Evolutionary conservation across 2,797 vertebrate species (phyloP).

Genomic region (Lithobates pipiens): DNA sequence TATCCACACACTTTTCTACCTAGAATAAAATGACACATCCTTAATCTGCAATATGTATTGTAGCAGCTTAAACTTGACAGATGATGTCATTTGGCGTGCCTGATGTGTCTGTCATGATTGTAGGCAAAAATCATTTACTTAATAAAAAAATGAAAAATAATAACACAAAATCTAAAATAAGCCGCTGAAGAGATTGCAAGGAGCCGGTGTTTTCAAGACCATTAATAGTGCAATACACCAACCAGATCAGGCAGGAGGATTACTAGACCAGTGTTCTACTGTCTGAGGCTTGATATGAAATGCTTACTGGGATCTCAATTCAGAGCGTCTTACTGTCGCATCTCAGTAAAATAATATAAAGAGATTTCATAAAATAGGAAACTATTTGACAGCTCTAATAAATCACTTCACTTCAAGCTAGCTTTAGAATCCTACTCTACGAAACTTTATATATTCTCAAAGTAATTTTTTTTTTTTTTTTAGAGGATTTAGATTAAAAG

Average conservation of each 20-base stretch:
- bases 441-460: constrained; percentile 27
- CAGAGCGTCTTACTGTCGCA: constrained; percentile 54
- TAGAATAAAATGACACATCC: constrained; percentile 33
- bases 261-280: constrained; percentile 47
- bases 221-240: constrained; percentile 51
- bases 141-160: constrained; percentile 58
- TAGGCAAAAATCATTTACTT: constrained; percentile 51
- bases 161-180: constrained; percentile 56
- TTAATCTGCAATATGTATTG: constrained; percentile 30
- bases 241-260: constrained; percentile 47
- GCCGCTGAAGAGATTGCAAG: constrained; percentile 48
- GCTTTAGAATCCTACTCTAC: constrained; percentile 21
- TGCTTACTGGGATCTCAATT: constrained; percentile 54
- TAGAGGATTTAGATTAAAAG: constrained; percentile 47
- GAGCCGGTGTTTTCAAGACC: constrained; percentile 37
- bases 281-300: constrained; percentile 47
- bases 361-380: constrained; percentile 58
- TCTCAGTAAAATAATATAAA: constrained; percentile 56
- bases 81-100: constrained; percentile 51
- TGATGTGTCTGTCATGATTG: constrained; percentile 52
- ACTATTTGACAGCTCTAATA: constrained; percentile 60
- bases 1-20: constrained; percentile 20
- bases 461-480: constrained; percentile 29
- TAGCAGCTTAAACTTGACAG: constrained; percentile 44
- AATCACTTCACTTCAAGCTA: constrained; percentile 55